A percentile compares a stretch with the other conserved stretches of the same genome.
phyloP scores from a whole-genome alignment of 1,140 invertebrate species.

The Callitettix versicolor region DNA sequence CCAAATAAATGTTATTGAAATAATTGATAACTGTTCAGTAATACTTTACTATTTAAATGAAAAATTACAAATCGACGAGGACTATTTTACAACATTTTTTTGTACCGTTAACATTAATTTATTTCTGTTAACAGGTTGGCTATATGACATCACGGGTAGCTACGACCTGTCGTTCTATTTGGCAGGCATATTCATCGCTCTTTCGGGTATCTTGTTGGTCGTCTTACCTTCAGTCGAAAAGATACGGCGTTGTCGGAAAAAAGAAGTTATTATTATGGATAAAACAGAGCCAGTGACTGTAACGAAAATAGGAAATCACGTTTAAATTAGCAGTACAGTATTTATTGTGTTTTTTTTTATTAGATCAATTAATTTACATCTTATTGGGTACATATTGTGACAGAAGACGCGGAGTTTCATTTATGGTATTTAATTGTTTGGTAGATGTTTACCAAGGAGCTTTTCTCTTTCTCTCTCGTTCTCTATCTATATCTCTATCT shows the following conservation, averaged over 20 bases:
- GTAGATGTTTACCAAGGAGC: no score
- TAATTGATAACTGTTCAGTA: no score
- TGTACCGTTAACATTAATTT: no score
- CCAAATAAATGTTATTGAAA: no score
- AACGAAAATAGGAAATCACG: neutral
- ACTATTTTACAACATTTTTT: no score
- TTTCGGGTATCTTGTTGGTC: slow-evolving; percentile 71
- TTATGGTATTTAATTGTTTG: no score
- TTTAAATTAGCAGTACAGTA: neutral
- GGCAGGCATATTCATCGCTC: slow-evolving; percentile 70
- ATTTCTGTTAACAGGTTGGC: slow-evolving; percentile 53
- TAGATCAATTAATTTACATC: neutral
- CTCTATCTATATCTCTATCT: no score
- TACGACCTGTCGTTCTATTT: slow-evolving; percentile 81
- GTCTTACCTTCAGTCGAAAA: slow-evolving; percentile 39
- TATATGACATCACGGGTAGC: slow-evolving; percentile 63
- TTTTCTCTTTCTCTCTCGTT: no score
- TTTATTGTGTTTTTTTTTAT: neutral
- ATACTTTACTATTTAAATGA: no score
- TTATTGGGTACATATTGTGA: no score
- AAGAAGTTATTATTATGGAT: neutral
- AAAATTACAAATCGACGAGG: no score
- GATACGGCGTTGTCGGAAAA: neutral
- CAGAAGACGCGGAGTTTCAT: no score
- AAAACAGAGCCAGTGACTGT: neutral